Evolutionary conservation across 2,113 vertebrate genomes (phyloP), one percentile per base, ranked within the genome.

Genomic region (Salvelinus sp.): DNA sequence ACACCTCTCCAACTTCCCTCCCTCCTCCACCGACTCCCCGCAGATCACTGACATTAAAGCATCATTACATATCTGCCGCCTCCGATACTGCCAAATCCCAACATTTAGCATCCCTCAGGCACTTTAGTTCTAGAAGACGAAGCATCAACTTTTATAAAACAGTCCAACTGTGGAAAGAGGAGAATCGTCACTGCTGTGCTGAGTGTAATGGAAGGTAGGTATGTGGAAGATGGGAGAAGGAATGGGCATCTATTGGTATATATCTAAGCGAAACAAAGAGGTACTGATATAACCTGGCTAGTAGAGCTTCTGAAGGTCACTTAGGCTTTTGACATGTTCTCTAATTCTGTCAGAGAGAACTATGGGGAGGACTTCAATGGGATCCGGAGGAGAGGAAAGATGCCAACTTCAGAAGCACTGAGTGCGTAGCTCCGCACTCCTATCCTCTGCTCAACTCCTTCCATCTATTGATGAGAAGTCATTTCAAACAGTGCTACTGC

Each of bases 351-450:
- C 38, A 44, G 38, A 44, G 38, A 44, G 38, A 44, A 44, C 38
- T 44, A 44, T 10, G 38, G 0, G 38, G 38, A 10, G 9, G 9
- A 44, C 38, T 10, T 44, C 9, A 44, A 44, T 10, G 54, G 6
- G 54, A 57, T 14, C 13, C 79, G 83, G 69, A 71, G 75, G 65
- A 76, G 60, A 60, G n/a, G 68, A 72, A 74, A 50, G 54, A 58
- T 68, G 80, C 76, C 76, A 76, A 64, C 48, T 75, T 44, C 38
- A 44, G 76, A 25, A 69, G 77, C 79, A 63, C 7, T 69, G 27
- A 57, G 5, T 44, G 1, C 4, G 1, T 4, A 20, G 54, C 16
- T 14, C 83, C 67, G 73, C 77, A 84, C 81, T 70, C 63, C 3
- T 76, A 57, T 48, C 69, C 80, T 58, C 72, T 27, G 69, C 84